Evolutionary conservation across 2,888 invertebrate species (phyloP), one percentile per base, ranked within the genome.

Genomic region (Melanostoma scalare): DNA sequence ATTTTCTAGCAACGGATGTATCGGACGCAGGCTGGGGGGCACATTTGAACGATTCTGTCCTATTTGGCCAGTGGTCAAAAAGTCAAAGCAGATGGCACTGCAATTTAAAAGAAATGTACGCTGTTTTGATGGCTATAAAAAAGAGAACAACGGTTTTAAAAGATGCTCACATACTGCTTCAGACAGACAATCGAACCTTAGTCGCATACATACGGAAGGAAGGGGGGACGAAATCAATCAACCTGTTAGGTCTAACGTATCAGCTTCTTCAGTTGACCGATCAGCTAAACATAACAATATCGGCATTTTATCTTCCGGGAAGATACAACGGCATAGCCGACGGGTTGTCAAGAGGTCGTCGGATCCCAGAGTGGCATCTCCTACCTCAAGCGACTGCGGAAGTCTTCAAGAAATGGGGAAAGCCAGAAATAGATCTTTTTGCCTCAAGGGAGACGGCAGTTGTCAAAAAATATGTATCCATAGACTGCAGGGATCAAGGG

Each of bases 291-390:
- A 53, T 75, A 67, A 75, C 20, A 6, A 10, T 65, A 20, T 75
- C 67, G 2, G 44, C 74, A 20, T 44, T 56, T 48, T 67, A 65
- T 36, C 52, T 58, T 74, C 50, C 58, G 40, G 42, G 65, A 58
- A 74, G 67, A 5, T 75, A 67, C 74, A 75, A 67, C 31, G 52
- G 60, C 1, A 52, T 67, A 67, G 36, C 74, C 33, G 67, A 67
- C 60, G 44, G 65, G 3, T 30, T 65, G 9, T 67, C 67, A n/a
- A 65, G 67, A 36, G 58, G 56, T 5, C 8, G 48, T 30, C 20
- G 31, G 1, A 68, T 46, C 58, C 67, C 67, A 4, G 67, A 75
- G 46, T 75, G 58, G 67, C 44, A 67, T 40, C 42, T 74, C 6
- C 65, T 67, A 4, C 30, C 67, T 6, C 6, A 8, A 20, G 73